Evolutionary conservation across 2,113 vertebrate species (phyloP).

Genomic region (Columbina picui): DNA sequence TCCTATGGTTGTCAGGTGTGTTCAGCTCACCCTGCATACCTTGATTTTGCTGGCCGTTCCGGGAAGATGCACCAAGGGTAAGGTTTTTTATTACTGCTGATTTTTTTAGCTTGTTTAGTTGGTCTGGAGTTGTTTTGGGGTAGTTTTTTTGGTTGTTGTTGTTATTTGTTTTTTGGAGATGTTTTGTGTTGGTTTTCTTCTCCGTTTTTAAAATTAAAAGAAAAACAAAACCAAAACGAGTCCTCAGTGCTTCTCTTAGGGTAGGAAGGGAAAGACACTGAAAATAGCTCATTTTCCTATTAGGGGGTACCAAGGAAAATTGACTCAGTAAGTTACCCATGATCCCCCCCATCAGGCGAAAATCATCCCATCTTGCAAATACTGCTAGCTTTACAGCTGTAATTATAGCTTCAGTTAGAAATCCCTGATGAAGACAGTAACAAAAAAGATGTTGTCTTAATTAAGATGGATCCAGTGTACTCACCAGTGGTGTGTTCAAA

Average conservation of each 20-base stretch:
- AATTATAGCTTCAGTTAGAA: neutral
- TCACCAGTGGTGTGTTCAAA: neutral
- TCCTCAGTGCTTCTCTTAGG: neutral
- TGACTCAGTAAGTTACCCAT: neutral
- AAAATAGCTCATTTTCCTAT: neutral
- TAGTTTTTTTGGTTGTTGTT: neutral
- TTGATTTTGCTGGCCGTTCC: neutral
- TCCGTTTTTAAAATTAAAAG: neutral
- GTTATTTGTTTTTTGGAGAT: too few species aligned
- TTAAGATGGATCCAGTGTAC: neutral
- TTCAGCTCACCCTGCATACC: neutral
- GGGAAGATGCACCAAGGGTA: neutral
- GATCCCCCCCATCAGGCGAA: neutral
- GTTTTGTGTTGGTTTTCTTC: neutral
- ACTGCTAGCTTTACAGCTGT: neutral
- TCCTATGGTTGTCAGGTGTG: neutral
- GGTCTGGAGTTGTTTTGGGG: too few species aligned
- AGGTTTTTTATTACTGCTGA: neutral
- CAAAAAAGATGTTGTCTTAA: neutral
- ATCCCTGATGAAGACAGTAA: neutral
- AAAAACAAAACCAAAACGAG: neutral
- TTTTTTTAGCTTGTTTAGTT: neutral
- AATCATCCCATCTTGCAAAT: neutral
- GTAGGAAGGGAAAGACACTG: neutral
- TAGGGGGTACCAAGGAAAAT: neutral